A percentile compares a stretch with the other conserved stretches of the same genome.
phyloP scores from a whole-genome alignment of 2,797 vertebrate species.

The Buceros bicornis region DNA sequence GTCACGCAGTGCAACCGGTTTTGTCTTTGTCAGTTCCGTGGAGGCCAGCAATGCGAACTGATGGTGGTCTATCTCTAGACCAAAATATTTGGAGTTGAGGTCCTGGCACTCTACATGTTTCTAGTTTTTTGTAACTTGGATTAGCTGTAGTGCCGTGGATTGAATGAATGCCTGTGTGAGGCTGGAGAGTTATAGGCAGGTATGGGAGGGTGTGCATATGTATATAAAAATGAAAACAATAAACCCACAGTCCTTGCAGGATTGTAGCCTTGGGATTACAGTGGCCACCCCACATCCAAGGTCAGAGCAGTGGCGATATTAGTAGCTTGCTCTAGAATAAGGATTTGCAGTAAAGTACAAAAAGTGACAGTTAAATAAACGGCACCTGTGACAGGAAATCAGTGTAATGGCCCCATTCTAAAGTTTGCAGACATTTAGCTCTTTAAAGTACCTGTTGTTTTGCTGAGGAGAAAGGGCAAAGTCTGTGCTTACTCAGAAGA shows the following conservation, averaged over 20 bases:
- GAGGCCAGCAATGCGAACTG: neutral
- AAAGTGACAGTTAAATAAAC: neutral
- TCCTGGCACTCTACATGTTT: neutral
- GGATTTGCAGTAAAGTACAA: neutral
- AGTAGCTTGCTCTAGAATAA: neutral
- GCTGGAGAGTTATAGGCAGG: neutral
- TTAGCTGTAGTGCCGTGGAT: neutral
- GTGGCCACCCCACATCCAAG: neutral
- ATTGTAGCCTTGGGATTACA: neutral
- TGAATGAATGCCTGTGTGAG: neutral
- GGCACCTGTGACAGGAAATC: neutral
- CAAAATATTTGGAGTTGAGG: neutral
- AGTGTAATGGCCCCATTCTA: neutral
- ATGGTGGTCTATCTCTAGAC: neutral
- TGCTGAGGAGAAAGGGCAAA: neutral
- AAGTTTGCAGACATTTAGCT: neutral
- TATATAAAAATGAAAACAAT: no score
- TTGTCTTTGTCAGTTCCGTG: neutral
- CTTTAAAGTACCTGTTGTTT: neutral
- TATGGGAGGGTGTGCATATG: neutral
- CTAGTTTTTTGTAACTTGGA: neutral
- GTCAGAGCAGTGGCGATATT: neutral
- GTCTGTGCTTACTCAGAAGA: neutral
- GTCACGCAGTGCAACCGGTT: neutral
- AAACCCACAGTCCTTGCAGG: neutral